Conservation (phyloP, 37 sponge, comb jelly and placozoan species). For the Beroe ovata region DNA sequence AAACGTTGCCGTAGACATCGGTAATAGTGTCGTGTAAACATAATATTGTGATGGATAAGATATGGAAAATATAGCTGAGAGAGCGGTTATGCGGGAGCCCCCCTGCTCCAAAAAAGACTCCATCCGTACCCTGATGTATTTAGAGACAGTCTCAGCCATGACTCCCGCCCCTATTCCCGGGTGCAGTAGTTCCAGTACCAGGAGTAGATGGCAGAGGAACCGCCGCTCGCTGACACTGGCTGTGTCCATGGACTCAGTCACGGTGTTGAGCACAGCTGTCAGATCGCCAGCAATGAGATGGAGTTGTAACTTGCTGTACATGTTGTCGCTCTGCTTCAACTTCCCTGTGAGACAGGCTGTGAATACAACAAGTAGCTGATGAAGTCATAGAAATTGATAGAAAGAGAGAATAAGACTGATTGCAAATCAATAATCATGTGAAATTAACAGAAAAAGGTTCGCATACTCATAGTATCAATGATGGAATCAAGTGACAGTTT, state of each 20-base stretch:
- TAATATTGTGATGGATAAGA: too few species aligned
- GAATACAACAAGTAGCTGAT: too few species aligned
- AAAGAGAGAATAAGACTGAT: too few species aligned
- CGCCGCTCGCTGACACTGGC: conserved; percentile 35
- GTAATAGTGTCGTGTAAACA: too few species aligned
- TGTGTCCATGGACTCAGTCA: neutral
- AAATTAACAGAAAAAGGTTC: too few species aligned
- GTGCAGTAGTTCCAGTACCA: conserved; percentile 23
- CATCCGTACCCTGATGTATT: conserved; percentile 32
- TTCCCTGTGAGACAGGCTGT: conserved; percentile 49
- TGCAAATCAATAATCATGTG: too few species aligned
- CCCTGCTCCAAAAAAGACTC: too few species aligned
- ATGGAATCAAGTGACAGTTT: neutral
- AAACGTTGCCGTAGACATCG: neutral
- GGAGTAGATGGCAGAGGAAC: conserved; percentile 63
- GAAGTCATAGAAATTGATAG: too few species aligned
- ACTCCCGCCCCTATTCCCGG: neutral
- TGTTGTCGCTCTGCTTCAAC: conserved; percentile 6
- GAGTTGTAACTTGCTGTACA: conserved; percentile 29
- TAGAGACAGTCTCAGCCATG: conserved; percentile 1
- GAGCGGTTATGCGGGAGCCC: too few species aligned
- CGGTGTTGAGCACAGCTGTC: neutral
- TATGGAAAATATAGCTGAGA: too few species aligned
- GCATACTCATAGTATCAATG: conserved; percentile 25
- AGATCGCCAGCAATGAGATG: conserved; percentile 39